A percentile compares a stretch with the other conserved stretches of the same genome.
Evolutionary conservation across 2,113 vertebrate species (phyloP).

Genomic region (Diadophis punctatus): DNA sequence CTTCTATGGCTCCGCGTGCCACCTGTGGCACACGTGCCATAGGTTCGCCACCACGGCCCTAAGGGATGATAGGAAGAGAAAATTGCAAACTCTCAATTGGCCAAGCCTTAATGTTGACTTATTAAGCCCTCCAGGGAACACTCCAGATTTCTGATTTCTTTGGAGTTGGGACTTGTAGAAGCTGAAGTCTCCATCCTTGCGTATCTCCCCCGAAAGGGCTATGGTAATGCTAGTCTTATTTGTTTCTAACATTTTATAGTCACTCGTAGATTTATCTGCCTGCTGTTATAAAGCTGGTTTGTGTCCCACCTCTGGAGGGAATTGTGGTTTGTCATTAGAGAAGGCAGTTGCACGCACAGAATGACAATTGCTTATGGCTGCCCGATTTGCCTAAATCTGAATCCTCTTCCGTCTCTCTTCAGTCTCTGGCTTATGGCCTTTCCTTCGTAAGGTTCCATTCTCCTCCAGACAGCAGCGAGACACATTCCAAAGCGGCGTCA

Average conservation of each 20-base stretch:
- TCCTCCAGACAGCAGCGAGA: conserved; percentile 76
- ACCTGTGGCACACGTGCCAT: no score
- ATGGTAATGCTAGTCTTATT: not conserved
- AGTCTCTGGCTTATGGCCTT: conserved; percentile 83
- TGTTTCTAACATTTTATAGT: not conserved
- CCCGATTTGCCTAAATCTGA: not conserved
- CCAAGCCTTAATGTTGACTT: not conserved
- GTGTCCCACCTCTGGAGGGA: not conserved
- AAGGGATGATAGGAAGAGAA: not conserved
- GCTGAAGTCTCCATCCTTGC: not conserved
- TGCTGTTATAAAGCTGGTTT: not conserved
- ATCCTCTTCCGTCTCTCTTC: not conserved
- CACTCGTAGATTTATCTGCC: not conserved
- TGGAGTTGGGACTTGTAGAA: not conserved
- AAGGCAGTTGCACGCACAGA: not conserved
- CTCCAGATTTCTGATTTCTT: not conserved
- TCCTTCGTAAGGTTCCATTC: conserved; percentile 85
- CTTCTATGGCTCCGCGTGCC: no score
- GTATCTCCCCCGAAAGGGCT: not conserved
- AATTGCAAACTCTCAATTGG: not conserved
- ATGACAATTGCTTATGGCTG: not conserved
- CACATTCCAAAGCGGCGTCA: conserved; percentile 41
- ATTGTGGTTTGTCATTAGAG: accelerated
- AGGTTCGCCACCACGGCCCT: no score
- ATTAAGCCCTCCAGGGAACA: not conserved